Percentiles rank a stretch among this genome's conserved stretches.
These are phyloP conservation scores for Xiphophorus hellerii DNA, from an alignment of 2,113 vertebrate species.

Conservation along the genomic window DNA sequence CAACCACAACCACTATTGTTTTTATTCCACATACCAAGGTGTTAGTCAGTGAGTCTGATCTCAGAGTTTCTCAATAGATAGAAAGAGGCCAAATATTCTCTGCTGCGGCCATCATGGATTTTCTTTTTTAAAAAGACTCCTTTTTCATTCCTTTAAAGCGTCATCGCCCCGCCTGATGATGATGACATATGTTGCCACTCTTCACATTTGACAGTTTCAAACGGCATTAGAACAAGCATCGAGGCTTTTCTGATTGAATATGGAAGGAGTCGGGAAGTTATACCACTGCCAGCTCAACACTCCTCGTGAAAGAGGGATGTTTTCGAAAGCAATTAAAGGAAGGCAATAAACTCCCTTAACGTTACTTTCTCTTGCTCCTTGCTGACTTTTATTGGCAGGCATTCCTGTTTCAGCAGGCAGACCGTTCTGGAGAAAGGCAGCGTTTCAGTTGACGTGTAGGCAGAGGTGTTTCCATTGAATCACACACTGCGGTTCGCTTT, in stretches of 20 bases:
- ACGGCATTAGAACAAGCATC: not conserved
- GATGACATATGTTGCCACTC: not conserved
- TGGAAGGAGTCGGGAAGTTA: not conserved
- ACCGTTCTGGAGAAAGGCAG: slow-evolving; percentile 31
- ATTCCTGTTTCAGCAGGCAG: slow-evolving; percentile 38
- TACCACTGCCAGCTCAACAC: not conserved
- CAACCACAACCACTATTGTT: too few relatives aligned
- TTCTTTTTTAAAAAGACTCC: not conserved
- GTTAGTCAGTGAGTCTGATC: too few relatives aligned
- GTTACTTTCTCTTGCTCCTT: slow-evolving; percentile 27
- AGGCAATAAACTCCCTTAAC: slow-evolving; percentile 29
- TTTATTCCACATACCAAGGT: too few relatives aligned
- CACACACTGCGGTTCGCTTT: slow-evolving; percentile 48
- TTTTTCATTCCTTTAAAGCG: not conserved
- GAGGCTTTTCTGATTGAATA: not conserved
- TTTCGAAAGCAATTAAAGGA: slow-evolving; percentile 55
- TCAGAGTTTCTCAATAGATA: too few relatives aligned
- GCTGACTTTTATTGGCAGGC: slow-evolving; percentile 21
- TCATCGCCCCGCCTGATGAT: not conserved
- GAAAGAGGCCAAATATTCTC: not conserved
- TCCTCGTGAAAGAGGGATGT: not conserved
- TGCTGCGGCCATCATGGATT: not conserved
- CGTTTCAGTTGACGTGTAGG: slow-evolving; percentile 47
- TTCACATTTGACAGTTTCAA: not conserved
- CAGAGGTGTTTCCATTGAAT: slow-evolving; percentile 64